Percentiles rank a stretch among this genome's conserved stretches.
Evolutionary conservation across 64 coral and sea anemone genomes (phyloP).

Genomic region (Stichodactyla helianthus): DNA sequence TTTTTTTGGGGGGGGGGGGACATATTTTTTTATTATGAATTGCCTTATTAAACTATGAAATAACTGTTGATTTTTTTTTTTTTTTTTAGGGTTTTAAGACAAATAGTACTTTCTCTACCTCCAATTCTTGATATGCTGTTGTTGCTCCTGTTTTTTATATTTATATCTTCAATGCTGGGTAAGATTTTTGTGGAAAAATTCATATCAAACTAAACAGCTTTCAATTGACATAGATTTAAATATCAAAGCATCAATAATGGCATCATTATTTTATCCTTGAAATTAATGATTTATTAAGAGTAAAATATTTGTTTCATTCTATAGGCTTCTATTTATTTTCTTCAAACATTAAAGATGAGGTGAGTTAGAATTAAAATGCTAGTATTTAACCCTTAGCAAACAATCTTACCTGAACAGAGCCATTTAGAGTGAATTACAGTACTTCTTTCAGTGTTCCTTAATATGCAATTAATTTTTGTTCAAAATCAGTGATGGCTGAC

Average conservation of each 20-base stretch:
- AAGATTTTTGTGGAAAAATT: not conserved
- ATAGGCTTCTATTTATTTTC: conserved; percentile 97
- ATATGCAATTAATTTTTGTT: no score
- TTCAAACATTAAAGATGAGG: conserved; percentile 86
- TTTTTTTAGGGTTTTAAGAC: conserved; percentile 67
- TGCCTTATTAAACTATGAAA: not conserved
- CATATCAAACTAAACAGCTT: no score
- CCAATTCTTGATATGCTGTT: conserved; percentile 91
- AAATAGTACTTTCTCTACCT: conserved; percentile 85
- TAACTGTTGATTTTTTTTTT: not conserved
- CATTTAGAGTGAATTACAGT: no score
- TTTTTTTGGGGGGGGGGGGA: no score
- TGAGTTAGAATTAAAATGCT: conserved; percentile 11
- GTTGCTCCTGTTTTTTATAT: conserved; percentile 83
- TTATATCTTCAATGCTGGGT: conserved; percentile 96
- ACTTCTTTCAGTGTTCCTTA: no score
- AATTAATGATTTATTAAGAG: not conserved
- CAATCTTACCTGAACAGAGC: no score
- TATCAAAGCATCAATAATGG: no score
- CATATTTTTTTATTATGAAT: no score
- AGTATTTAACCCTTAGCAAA: not conserved
- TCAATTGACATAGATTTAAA: no score
- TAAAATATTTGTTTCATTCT: not conserved
- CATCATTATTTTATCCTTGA: no score
- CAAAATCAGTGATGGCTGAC: no score